Conservation (phyloP, 2,888 invertebrate genomes). For the Habrosyne pyritoides region DNA sequence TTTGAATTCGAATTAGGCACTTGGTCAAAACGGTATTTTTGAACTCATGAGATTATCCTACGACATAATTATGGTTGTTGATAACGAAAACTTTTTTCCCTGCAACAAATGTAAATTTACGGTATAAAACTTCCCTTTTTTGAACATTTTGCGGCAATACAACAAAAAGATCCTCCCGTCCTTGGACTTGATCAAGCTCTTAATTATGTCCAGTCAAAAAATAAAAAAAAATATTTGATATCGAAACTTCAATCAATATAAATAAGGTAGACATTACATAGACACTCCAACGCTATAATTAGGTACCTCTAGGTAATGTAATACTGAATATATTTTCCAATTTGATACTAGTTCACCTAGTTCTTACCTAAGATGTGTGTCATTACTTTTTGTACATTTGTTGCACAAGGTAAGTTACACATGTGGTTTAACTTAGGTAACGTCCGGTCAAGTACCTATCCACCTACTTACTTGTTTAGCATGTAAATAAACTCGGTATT, state of each 20-base stretch:
- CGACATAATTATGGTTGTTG: too few species aligned
- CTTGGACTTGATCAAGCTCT: too few species aligned
- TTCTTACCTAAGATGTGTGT: conserved; percentile 4
- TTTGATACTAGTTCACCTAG: conserved; percentile 2
- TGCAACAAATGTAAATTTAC: too few species aligned
- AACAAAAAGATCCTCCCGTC: too few species aligned
- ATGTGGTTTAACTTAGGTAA: conserved; percentile 7
- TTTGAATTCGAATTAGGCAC: too few species aligned
- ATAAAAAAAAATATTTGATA: neutral
- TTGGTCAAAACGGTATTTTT: too few species aligned
- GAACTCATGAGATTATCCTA: too few species aligned
- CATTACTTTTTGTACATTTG: conserved; percentile 1
- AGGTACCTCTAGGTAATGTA: neutral
- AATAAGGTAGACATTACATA: neutral
- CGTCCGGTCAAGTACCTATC: conserved; percentile 6
- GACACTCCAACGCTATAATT: neutral
- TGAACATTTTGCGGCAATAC: too few species aligned
- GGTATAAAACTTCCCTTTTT: too few species aligned
- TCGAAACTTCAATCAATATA: neutral
- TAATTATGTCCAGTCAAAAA: too few species aligned
- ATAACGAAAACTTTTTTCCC: too few species aligned
- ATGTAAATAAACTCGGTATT: conserved; percentile 3
- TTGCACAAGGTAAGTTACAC: conserved; percentile 7
- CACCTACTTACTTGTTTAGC: conserved; percentile 5
- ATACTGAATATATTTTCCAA: neutral